Conservation (phyloP, 2,888 invertebrate species). For the Baronia brevicornis region DNA sequence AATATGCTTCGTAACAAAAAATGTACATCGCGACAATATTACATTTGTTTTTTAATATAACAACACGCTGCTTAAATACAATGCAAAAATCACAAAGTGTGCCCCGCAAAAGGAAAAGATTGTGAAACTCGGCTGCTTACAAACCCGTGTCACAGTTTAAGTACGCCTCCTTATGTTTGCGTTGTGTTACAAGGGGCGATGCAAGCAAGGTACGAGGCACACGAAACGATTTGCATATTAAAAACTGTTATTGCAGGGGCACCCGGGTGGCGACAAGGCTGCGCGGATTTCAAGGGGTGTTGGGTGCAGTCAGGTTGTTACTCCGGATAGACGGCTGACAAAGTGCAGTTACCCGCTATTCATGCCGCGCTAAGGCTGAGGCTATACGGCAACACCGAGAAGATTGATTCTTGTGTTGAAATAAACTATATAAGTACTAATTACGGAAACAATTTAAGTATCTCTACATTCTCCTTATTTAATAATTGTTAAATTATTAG, state of each 20-base stretch:
- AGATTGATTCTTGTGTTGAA: too few relatives aligned
- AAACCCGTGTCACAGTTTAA: constrained; percentile 12
- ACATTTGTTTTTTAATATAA: too few relatives aligned
- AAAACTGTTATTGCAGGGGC: constrained; percentile 25
- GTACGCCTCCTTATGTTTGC: constrained; percentile 14
- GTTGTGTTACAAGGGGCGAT: constrained; percentile 16
- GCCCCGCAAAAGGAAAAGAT: neutral
- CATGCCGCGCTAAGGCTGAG: constrained; percentile 64
- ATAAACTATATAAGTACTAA: too few relatives aligned
- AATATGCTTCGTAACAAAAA: too few relatives aligned
- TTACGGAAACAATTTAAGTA: too few relatives aligned
- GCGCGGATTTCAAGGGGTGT: constrained; percentile 31
- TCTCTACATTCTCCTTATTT: too few relatives aligned
- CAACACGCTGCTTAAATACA: too few relatives aligned
- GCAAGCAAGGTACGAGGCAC: constrained; percentile 15
- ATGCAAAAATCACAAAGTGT: too few relatives aligned
- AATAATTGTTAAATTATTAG: too few relatives aligned
- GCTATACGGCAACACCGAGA: too few relatives aligned
- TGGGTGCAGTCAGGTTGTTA: constrained; percentile 59
- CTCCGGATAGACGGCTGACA: constrained; percentile 67
- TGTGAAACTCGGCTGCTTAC: neutral
- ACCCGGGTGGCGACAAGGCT: constrained; percentile 37
- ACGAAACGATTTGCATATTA: constrained; percentile 15
- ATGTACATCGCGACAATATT: neutral
- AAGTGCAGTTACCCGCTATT: constrained; percentile 71